A percentile compares a stretch with the other conserved stretches of the same genome.
Evolutionary conservation across 2,888 invertebrate genomes (phyloP).

Genomic region (Allophyes oxyacanthae): DNA sequence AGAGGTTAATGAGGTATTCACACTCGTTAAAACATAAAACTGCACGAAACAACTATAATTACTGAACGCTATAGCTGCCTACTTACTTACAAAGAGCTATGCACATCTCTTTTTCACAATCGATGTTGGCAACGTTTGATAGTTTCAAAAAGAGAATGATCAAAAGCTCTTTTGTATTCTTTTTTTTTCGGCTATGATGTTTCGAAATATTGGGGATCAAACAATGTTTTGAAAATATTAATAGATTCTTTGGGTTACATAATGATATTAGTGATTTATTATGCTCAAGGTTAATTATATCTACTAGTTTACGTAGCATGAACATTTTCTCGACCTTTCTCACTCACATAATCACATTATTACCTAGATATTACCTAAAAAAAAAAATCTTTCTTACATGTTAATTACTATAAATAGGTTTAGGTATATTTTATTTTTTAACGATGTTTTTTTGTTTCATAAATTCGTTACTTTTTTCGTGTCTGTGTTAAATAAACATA

Average conservation of each 20-base stretch:
- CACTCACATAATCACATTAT: too few relatives aligned
- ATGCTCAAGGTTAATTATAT: too few relatives aligned
- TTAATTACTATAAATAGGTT: too few relatives aligned
- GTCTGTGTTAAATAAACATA: too few relatives aligned
- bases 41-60: slow-evolving; percentile 40
- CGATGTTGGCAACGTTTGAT: slow-evolving; percentile 1
- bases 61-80: slow-evolving; percentile 29
- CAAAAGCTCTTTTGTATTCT: slow-evolving; percentile 3
- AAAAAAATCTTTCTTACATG: too few relatives aligned
- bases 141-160: slow-evolving; percentile 12
- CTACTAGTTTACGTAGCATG: too few relatives aligned
- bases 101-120: slow-evolving; percentile 30
- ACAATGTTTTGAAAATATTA: slow-evolving; percentile 6
- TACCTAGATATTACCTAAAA: too few relatives aligned
- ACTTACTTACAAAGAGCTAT: slow-evolving; percentile 47
- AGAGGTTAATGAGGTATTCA: slow-evolving; percentile 56
- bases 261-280: too few relatives aligned
- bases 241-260: slow-evolving; percentile 1
- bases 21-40: slow-evolving; percentile 44
- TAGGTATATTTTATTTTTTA: too few relatives aligned
- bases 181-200: background rate
- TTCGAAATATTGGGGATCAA: slow-evolving; percentile 3
- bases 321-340: too few relatives aligned
- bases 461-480: too few relatives aligned
- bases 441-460: too few relatives aligned